These are phyloP conservation scores for Spongia lamella DNA, from an alignment of 37 sponge, comb jelly and placozoan species.

Conservation along the genomic window DNA sequence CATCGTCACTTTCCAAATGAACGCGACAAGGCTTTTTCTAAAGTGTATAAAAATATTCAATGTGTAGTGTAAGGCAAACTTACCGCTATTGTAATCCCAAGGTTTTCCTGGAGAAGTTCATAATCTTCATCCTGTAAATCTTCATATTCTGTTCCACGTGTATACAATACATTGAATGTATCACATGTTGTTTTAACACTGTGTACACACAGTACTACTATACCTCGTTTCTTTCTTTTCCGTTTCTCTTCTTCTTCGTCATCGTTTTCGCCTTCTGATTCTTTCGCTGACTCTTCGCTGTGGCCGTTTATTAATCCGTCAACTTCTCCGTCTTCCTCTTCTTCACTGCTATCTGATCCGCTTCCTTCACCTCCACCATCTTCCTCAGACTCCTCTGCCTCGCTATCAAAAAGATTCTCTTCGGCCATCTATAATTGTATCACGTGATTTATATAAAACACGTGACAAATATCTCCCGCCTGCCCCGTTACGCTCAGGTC, in stretches of 20 bases:
- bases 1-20: constrained; percentile 64
- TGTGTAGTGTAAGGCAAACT: no score
- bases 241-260: constrained; percentile 4
- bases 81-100: constrained; percentile 49
- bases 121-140: constrained; percentile 59
- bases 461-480: no score
- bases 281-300: constrained; percentile 40
- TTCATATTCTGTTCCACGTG: constrained; percentile 15
- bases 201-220: no score
- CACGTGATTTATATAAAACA: no score
- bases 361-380: constrained; percentile 13
- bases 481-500: no score
- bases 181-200: no score
- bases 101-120: constrained; percentile 62
- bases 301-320: constrained; percentile 51
- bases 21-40: constrained; percentile 68
- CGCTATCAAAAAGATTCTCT: no score
- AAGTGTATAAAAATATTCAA: no score
- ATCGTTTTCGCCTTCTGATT: constrained; percentile 17
- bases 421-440: no score
- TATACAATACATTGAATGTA: constrained; percentile 1
- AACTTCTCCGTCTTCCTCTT: not conserved
- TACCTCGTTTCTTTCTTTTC: constrained; percentile 16
- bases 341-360: not conserved
- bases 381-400: constrained; percentile 29